Base-by-base conservation (phyloP, 2,888 invertebrate genomes). In the Mesorhabditis belari region DNA sequence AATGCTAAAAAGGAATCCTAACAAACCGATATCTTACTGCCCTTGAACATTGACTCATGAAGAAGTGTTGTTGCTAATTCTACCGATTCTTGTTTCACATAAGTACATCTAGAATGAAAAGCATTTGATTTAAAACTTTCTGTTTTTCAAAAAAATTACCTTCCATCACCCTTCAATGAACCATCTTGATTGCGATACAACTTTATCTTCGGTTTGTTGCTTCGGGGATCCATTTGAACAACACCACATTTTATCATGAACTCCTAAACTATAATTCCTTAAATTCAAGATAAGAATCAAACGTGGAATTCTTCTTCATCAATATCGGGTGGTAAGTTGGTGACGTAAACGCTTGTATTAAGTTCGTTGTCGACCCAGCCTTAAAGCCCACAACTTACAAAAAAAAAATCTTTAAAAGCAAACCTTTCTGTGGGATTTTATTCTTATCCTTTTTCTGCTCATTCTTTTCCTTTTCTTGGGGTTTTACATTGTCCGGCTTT, bases 201-300 rank as follows among this genome's bases (percentile, higher is more conserved):
- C 84, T 96, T 96, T 1, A 94, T 84, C 83, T 92, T 95, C 82
- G 89, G 88, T 80, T 82, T 81, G 71, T 88, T 88, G 12, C 87
- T 88, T 53, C 87, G 85, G 0, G 88, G 86, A 82, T 96, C 94
- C 74, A 90, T 87, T 86, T 92, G 91, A 28, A 98, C 88, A 67
- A 98, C 86, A 4, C 98, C 98, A 85, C 90, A 98, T 83, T 98
- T 98, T 74, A 88, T 88, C 90, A 98, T 95, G 44, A 96, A 84
- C 80, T 91, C 89, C 52, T 90, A 87, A 83, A 93, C n/a, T n/a
- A 91, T 2, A 9, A n/a, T 12, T n/a, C 26, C 9, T 2, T 9
- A 27, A 58, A 19, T 24, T 25, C 19, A 51, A 12, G 2, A 25
- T n/a, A 6, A 21, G 21, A 25, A 6, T 51, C 12, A 6, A 12